Evolutionary conservation across 2,888 invertebrate species (phyloP).

Genomic region (Liposcelis brunnea): DNA sequence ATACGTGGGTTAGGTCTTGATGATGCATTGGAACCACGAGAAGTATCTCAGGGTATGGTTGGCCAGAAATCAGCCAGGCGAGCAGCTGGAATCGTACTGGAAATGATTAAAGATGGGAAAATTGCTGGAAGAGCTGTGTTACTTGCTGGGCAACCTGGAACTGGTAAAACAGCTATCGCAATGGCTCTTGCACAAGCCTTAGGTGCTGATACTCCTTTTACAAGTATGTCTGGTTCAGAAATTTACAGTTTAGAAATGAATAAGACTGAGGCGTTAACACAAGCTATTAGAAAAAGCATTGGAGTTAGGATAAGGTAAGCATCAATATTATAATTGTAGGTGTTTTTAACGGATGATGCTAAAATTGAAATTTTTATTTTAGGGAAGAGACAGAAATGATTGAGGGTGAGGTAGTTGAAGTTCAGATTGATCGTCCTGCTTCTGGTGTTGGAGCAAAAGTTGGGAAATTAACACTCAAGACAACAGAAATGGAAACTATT

Average conservation of each 20-base stretch:
- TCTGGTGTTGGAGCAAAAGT: conserved; percentile 75
- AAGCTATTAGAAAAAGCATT: conserved; percentile 91
- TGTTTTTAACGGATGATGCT: background rate
- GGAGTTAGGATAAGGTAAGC: conserved; percentile 83
- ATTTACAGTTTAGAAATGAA: conserved; percentile 98
- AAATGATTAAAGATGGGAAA: conserved; percentile 94
- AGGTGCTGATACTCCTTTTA: conserved; percentile 92
- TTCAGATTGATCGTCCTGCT: conserved; percentile 89
- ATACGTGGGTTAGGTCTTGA: conserved; percentile 92
- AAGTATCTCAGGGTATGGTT: conserved; percentile 94
- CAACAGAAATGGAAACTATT: conserved; percentile 99
- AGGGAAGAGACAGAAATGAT: conserved; percentile 98
- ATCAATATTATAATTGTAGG: background rate
- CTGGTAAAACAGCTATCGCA: conserved; percentile 90
- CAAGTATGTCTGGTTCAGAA: conserved; percentile 96
- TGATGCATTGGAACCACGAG: conserved; percentile 81
- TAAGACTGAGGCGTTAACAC: conserved; percentile 95
- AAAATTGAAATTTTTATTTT: conserved; percentile 11
- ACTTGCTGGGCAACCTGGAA: conserved; percentile 93
- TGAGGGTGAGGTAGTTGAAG: conserved; percentile 96
- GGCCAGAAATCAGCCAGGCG: conserved; percentile 81
- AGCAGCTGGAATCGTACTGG: conserved; percentile 86
- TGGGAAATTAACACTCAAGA: conserved; percentile 91
- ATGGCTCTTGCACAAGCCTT: conserved; percentile 90
- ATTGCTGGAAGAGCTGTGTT: conserved; percentile 73